Evolutionary conservation across 2,113 vertebrate species (phyloP), one percentile per base, ranked within the genome.

Genomic region (Argyrosomus japonicus): DNA sequence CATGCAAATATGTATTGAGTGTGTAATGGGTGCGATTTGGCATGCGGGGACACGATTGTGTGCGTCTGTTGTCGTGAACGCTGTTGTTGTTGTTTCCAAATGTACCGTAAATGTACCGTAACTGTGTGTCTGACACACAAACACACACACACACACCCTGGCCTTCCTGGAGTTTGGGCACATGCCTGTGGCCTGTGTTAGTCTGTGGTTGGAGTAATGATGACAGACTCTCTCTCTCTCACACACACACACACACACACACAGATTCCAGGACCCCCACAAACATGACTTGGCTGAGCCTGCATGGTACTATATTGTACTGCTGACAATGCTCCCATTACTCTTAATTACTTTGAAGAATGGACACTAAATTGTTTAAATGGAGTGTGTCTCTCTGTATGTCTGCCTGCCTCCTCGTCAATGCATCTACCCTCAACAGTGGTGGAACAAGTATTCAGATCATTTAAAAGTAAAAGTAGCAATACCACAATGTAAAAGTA

Each of bases 121-220:
- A 40, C 36, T 40, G 36, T 40, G 36, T 40, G 36, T 82, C 78
- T 15, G 19, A 79, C 79, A 88, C 88, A 87, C 85, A 84, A 75
- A 88, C 79, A 85, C 70, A 87, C 60, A 79, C 76, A 87, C 60
- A 80, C 76, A 83, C 43, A 84, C 82, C 13, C 85, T 85, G 64
- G 75, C 58, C 60, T 70, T 88, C 48, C 57, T 81, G 70, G 75
- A 85, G 89, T 85, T 83, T 36, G 85, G 64, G 74, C 91, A 89
- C 91, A 94, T 94, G 90, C 95, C 91, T 95, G 95, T 95, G 94
- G 94, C 90, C 88, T 87, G 88, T 88, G 92, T 92, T 82, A 92
- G 90, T 92, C 91, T 95, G 94, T 93, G 93, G 94, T 94, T 90
- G 83, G 85, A 83, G 93, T 89, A 94, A 93, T 94, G 93, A 95